A percentile compares a stretch with the other conserved stretches of the same genome.
phyloP scores from a whole-genome alignment of 2,888 invertebrate species.

The Pristionchus exspectatus region DNA sequence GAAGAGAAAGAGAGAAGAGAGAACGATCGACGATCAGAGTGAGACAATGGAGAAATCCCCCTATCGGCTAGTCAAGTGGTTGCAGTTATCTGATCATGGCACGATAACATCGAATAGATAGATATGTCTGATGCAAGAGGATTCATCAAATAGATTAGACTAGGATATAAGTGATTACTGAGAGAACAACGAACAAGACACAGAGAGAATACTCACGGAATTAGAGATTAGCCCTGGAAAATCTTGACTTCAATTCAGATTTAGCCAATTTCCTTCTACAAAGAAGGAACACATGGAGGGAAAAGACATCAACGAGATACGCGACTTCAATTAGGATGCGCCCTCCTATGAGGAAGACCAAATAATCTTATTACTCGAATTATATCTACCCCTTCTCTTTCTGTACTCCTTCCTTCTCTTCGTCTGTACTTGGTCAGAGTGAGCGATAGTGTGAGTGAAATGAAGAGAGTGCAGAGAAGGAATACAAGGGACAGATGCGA shows the following conservation, averaged over 20 bases:
- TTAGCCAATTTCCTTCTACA: neutral
- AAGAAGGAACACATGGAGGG: neutral
- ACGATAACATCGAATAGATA: slow-evolving; percentile 2
- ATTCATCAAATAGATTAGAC: neutral
- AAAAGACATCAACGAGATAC: neutral
- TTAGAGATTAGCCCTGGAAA: neutral
- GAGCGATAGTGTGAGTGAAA: neutral
- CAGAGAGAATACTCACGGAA: neutral
- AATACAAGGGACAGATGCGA: slow-evolving; percentile 14
- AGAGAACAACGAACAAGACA: neutral
- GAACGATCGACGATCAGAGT: neutral
- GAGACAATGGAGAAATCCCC: neutral
- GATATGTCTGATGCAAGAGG: neutral
- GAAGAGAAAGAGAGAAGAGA: neutral
- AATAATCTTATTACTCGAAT: slow-evolving; percentile 51
- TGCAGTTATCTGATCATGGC: neutral
- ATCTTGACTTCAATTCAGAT: neutral
- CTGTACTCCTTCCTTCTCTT: too few species aligned
- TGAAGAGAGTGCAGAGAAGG: neutral
- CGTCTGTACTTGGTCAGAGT: neutral
- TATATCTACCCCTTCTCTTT: slow-evolving; percentile 19
- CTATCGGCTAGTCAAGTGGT: neutral
- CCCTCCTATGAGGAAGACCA: neutral
- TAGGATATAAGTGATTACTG: neutral
- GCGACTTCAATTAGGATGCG: slow-evolving; percentile 10